A percentile compares a stretch with the other conserved stretches of the same genome.
phyloP scores from a whole-genome alignment of 2,888 invertebrate genomes.

The Girardia tigrina region DNA sequence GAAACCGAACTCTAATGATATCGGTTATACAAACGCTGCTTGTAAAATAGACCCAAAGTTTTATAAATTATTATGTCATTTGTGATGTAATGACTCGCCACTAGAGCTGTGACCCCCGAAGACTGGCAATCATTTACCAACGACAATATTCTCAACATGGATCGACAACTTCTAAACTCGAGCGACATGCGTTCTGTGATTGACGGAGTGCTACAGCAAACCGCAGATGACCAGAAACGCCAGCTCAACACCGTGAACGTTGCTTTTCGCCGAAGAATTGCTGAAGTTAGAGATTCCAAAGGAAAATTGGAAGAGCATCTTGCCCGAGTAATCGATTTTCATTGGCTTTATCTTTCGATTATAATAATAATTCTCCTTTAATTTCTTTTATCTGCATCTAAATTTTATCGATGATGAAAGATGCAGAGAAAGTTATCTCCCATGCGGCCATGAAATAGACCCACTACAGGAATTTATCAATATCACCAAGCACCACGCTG shows the following conservation, averaged over 20 bases:
- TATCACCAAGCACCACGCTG: no score
- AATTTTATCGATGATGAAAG: no score
- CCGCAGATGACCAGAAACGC: constrained; percentile 64
- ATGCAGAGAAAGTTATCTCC: no score
- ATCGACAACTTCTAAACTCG: constrained; percentile 46
- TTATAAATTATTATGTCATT: constrained; percentile 5
- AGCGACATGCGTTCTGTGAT: constrained; percentile 60
- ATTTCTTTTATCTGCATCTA: no score
- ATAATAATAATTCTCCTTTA: no score
- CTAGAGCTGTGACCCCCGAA: constrained; percentile 47
- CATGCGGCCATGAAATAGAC: no score
- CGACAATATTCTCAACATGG: constrained; percentile 46
- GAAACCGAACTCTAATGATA: constrained; percentile 44
- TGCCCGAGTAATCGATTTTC: constrained; percentile 61
- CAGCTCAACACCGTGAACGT: constrained; percentile 66
- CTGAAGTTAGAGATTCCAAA: constrained; percentile 66
- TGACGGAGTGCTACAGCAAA: constrained; percentile 67
- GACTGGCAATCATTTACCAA: constrained; percentile 50
- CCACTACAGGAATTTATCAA: no score
- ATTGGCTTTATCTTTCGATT: no score
- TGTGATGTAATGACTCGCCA: constrained; percentile 24
- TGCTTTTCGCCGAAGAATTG: constrained; percentile 63
- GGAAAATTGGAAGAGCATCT: constrained; percentile 69
- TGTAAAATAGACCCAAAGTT: constrained; percentile 47
- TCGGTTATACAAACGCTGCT: constrained; percentile 42